Conservation (phyloP, 2,797 vertebrate species). For the Alauda arvensis region DNA sequence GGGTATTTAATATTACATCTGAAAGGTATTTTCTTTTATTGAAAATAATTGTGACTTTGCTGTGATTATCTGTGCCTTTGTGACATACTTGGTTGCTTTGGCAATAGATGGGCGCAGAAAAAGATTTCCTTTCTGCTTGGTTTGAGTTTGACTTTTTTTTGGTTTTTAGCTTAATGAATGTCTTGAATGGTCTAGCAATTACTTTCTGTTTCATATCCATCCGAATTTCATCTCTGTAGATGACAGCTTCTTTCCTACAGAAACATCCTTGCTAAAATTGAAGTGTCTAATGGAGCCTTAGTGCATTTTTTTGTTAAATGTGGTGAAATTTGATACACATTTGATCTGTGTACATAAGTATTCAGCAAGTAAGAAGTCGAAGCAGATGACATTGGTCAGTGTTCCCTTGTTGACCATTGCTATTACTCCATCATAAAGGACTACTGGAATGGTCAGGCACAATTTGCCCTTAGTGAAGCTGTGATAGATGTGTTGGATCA, state of each 20-base stretch:
- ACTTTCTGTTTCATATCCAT: not conserved
- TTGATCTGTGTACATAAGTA: not conserved
- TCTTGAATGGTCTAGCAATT: not conserved
- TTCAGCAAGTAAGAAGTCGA: not conserved
- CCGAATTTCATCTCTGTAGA: not conserved
- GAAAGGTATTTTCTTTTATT: not conserved
- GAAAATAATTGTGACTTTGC: not conserved
- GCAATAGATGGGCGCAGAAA: not conserved
- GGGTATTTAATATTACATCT: not conserved
- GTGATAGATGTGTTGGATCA: not conserved
- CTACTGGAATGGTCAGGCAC: not conserved
- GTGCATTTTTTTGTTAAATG: not conserved
- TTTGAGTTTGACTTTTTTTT: not conserved
- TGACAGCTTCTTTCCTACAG: not conserved
- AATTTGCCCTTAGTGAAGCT: not conserved
- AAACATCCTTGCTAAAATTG: not conserved
- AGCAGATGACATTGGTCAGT: not conserved
- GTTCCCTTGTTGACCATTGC: not conserved
- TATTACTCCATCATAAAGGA: not conserved
- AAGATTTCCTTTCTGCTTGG: not conserved
- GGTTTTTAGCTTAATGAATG: not conserved
- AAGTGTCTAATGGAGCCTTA: not conserved
- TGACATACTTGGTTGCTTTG: not conserved
- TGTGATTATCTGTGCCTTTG: not conserved
- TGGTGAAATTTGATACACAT: not conserved